Evolutionary conservation across 2,113 vertebrate species (phyloP).

Genomic region (Gambusia holbrooki): DNA sequence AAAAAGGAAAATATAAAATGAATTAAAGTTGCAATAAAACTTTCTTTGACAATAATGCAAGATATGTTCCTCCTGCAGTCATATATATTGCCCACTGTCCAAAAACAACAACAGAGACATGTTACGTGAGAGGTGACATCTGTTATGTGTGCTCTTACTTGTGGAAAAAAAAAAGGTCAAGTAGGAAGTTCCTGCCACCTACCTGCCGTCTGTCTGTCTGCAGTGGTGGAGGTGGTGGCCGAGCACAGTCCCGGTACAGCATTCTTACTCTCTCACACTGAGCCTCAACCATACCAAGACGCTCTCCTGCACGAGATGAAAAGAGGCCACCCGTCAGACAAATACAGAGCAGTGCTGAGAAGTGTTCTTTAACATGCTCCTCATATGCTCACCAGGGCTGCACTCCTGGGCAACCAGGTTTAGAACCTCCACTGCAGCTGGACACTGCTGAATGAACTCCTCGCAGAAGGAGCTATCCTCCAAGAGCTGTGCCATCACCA

Average conservation of each 20-base stretch:
- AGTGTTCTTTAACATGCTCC: neutral
- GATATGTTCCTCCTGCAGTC: neutral
- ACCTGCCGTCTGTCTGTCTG: slow-evolving; percentile 95
- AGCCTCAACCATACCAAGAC: slow-evolving; percentile 91
- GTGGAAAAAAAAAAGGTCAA: neutral
- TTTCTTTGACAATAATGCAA: neutral
- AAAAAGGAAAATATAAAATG: neutral
- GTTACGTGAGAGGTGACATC: neutral
- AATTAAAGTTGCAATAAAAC: no score
- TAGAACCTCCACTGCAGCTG: slow-evolving; percentile 95
- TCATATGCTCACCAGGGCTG: slow-evolving; percentile 86
- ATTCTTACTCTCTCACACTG: slow-evolving; percentile 95
- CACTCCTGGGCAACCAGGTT: slow-evolving; percentile 98
- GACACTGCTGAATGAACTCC: slow-evolving; percentile 99
- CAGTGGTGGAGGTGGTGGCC: slow-evolving; percentile 93
- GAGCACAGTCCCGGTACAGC: slow-evolving; percentile 96
- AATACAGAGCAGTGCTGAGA: neutral
- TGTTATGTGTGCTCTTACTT: neutral
- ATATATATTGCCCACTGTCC: neutral
- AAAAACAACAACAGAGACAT: neutral
- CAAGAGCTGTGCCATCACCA: slow-evolving; percentile 98
- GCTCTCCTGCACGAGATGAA: slow-evolving; percentile 84
- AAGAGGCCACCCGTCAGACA: slow-evolving; percentile 13
- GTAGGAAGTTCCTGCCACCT: neutral
- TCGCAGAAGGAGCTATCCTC: slow-evolving; percentile 99